A percentile compares a stretch with the other conserved stretches of the same genome.
Conservation (phyloP, 1,140 invertebrate genomes). For the Drosophila prosaltans region DNA sequence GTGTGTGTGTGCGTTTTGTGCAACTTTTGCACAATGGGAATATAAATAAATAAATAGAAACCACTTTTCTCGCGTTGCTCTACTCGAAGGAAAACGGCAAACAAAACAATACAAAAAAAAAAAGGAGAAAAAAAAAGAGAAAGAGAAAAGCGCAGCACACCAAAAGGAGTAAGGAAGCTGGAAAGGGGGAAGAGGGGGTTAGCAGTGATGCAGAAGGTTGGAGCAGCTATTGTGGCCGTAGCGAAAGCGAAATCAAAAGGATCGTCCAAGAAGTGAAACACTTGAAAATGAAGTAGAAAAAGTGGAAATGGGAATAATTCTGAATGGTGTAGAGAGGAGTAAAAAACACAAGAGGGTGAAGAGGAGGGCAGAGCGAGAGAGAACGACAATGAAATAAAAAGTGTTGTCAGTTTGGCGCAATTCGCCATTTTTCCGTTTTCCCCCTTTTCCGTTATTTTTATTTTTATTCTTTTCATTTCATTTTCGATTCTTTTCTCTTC, state of each 20-base stretch:
- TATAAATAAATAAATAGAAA: constrained; percentile 79
- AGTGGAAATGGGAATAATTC: not conserved
- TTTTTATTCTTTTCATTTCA: constrained; percentile 31
- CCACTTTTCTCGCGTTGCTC: constrained; percentile 65
- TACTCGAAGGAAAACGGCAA: constrained; percentile 44
- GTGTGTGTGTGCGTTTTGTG: constrained; percentile 18
- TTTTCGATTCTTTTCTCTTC: constrained; percentile 8
- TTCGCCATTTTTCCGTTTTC: constrained; percentile 28
- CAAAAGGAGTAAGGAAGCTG: not conserved
- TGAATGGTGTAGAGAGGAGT: not conserved
- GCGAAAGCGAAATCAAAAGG: constrained; percentile 50
- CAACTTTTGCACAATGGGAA: constrained; percentile 56
- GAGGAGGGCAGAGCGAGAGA: not conserved
- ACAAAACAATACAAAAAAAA: constrained; percentile 27
- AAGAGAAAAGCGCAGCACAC: constrained; percentile 17
- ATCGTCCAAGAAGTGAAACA: constrained; percentile 36
- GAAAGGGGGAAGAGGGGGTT: not conserved
- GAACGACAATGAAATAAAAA: constrained; percentile 18
- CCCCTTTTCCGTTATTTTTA: constrained; percentile 38
- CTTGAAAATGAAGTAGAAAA: constrained; percentile 36
- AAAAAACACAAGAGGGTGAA: not conserved
- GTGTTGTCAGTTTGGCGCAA: constrained; percentile 68
- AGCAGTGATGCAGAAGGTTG: too few relatives aligned
- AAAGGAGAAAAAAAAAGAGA: too few relatives aligned
- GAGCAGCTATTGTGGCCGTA: constrained; percentile 30